Evolutionary conservation across 2,113 vertebrate genomes (phyloP), one percentile per base, ranked within the genome.

Genomic region (Pogona vitticeps): DNA sequence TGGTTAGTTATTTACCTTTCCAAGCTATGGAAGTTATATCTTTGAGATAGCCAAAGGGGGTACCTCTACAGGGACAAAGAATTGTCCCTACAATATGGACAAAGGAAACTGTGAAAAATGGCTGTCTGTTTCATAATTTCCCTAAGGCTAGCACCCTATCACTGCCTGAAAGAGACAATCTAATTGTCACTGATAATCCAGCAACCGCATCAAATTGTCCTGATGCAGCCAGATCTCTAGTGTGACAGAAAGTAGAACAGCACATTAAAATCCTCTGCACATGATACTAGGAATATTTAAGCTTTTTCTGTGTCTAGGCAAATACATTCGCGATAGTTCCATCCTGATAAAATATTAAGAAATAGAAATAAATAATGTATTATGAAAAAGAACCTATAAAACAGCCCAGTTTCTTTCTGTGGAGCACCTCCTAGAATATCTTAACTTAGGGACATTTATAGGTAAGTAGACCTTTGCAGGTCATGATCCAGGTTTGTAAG

Each of bases 331-430:
- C 56, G 13, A 90, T 81, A 79, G 3, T 58, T 80, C 78, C n/a
- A 28, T 46, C 28, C 88, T 90, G 56, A 72, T 90, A 90, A 88
- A 91, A 92, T 91, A 89, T 85, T 87, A 77, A 88, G 80, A 90
- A 88, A 90, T 83, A 63, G 65, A 58, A 6, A 1, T 84, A 82
- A 94, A 92, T 92, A 90, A 89, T 89, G 40, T 3, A 90, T 71
- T 6, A 73, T 89, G 2, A 1, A 23, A 79, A 71, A 26, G 90
- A 80, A 58, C 17, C 67, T 9, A 77, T 90, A 90, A 82, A 78
- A 52, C 46, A 33, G 17, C 21, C 8, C 76, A 52, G 63, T 21
- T 86, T 85, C 33, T 88, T 77, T n/a, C 90, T 10, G 76, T 52
- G 26, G 15, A 78, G 52, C 68, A 28, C 23, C 78, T 10, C 40